Percentiles rank a stretch among this genome's conserved stretches.
Conservation (phyloP, 2,888 invertebrate species). For the Prostheceraeus crozeri region DNA sequence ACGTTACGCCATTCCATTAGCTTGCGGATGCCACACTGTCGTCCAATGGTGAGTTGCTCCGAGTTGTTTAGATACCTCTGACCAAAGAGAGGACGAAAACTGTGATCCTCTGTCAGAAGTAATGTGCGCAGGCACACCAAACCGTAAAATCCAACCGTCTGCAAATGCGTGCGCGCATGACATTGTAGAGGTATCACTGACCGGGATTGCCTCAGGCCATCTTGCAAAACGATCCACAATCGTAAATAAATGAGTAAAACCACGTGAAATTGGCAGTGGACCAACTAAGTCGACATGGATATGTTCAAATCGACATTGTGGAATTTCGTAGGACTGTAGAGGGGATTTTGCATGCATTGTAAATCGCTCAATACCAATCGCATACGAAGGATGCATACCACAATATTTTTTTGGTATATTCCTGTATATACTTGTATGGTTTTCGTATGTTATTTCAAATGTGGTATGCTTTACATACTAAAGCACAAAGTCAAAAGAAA, state of each 20-base stretch:
- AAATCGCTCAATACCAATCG: no score
- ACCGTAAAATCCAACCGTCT: slow-evolving; percentile 53
- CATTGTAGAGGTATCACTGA: slow-evolving; percentile 42
- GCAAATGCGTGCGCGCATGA: slow-evolving; percentile 50
- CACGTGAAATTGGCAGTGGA: no score
- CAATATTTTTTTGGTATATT: no score
- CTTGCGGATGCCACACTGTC: slow-evolving; percentile 41
- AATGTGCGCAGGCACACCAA: slow-evolving; percentile 46
- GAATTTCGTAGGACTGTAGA: no score
- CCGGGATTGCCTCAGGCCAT: slow-evolving; percentile 38
- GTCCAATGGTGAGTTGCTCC: background rate
- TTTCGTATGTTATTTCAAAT: no score
- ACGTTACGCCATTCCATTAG: slow-evolving; percentile 55
- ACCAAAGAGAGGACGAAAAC: slow-evolving; percentile 44
- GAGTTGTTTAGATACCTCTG: slow-evolving; percentile 1
- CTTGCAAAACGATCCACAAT: slow-evolving; percentile 44
- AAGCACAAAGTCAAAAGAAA: no score
- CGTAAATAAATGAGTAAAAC: slow-evolving; percentile 43
- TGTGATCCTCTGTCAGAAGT: slow-evolving; percentile 48
- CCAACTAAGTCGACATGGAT: no score
- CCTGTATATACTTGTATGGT: no score
- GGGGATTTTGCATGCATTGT: no score
- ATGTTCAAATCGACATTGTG: no score
- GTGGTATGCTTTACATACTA: no score
- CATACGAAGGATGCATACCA: no score